Conservation (phyloP, 2,888 invertebrate species). For the Thecocarcelia acutangulata region DNA sequence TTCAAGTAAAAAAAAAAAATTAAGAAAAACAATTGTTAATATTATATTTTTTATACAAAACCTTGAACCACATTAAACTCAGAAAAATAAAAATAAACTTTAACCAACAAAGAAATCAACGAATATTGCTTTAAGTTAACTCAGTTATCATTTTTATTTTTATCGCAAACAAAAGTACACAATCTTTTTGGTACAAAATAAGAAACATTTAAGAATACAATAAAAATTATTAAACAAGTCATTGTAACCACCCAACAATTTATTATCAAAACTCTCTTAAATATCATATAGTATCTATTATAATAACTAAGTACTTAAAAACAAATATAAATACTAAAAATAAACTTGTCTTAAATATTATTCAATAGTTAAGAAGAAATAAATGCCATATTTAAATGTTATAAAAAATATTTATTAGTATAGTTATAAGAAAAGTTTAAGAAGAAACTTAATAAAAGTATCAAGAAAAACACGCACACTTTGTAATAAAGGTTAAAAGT, state of each 20-base stretch:
- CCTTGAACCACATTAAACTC: conserved; percentile 1
- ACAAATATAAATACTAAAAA: conserved; percentile 19
- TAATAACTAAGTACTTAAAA: conserved; percentile 12
- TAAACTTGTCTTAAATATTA: conserved; percentile 46
- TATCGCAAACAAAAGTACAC: conserved; percentile 48
- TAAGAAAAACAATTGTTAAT: conserved; percentile 1
- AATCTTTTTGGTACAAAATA: conserved; percentile 67
- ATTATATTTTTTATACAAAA: conserved; percentile 57
- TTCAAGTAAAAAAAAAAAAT: not conserved
- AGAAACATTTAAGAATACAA: conserved; percentile 52
- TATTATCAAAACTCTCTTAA: conserved; percentile 55
- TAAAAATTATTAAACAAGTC: conserved; percentile 58
- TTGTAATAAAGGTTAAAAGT: conserved; percentile 62
- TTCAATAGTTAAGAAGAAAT: conserved; percentile 37
- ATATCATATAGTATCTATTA: conserved; percentile 50
- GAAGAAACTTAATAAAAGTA: conserved; percentile 60
- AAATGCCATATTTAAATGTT: conserved; percentile 64
- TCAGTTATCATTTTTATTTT: conserved; percentile 32
- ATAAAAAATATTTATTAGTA: conserved; percentile 23
- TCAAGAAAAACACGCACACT: conserved; percentile 69
- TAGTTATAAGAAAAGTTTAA: conserved; percentile 25
- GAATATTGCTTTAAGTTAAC: conserved; percentile 63
- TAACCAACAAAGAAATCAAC: conserved; percentile 47
- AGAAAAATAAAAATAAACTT: conserved; percentile 34
- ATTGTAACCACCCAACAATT: conserved; percentile 64